A percentile compares a stretch with the other conserved stretches of the same genome.
Evolutionary conservation across 2,888 invertebrate species (phyloP).

Genomic region (Xylophagus ater): DNA sequence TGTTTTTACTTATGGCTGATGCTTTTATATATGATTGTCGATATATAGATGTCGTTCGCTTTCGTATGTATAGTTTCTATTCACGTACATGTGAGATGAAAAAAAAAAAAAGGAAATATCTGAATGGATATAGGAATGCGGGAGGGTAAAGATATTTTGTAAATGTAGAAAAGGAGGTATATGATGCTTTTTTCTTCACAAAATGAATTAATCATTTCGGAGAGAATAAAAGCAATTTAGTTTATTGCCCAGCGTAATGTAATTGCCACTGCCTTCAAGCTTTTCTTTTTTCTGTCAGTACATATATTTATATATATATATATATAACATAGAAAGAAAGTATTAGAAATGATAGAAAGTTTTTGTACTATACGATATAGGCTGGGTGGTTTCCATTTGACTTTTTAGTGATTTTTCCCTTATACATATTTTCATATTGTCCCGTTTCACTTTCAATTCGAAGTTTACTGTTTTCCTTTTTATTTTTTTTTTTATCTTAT

Average conservation of each 20-base stretch:
- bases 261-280: slow-evolving; percentile 15
- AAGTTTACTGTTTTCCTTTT: not conserved
- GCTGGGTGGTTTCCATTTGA: slow-evolving; percentile 13
- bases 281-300: not conserved
- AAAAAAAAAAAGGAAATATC: no score
- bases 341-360: not conserved
- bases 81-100: no score
- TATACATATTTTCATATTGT: not conserved
- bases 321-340: not conserved
- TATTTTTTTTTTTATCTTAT: not conserved
- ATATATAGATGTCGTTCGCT: no score
- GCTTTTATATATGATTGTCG: no score
- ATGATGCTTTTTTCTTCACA: slow-evolving; percentile 13
- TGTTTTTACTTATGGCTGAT: no score
- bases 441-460: not conserved
- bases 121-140: no score
- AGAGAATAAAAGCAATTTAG: slow-evolving; percentile 20
- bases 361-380: slow-evolving; percentile 2
- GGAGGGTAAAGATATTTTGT: no score
- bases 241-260: slow-evolving; percentile 20
- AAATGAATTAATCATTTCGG: slow-evolving; percentile 20
- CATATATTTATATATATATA: not conserved
- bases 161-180: slow-evolving; percentile 9
- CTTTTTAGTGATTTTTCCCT: slow-evolving; percentile 15
- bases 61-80: no score